These are phyloP conservation scores for Sclerurus mexicanus DNA, from an alignment of 2,113 vertebrate species.

Conservation along the genomic window DNA sequence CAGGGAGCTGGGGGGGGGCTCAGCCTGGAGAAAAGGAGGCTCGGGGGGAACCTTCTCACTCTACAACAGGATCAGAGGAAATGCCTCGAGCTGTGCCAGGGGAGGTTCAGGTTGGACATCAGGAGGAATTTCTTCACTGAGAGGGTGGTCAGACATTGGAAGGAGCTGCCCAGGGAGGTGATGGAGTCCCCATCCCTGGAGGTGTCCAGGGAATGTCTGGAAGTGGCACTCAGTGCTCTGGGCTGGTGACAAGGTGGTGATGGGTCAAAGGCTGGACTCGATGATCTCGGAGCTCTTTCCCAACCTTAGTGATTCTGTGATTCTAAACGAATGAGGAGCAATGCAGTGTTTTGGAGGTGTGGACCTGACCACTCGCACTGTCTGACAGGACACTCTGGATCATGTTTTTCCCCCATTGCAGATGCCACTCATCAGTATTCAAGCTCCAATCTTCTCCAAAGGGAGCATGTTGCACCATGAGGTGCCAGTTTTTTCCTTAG, in stretches of 20 bases:
- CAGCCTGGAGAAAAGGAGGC: not conserved
- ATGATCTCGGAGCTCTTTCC: not conserved
- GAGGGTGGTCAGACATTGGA: not conserved
- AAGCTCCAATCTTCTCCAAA: not conserved
- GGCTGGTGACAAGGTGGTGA: not conserved
- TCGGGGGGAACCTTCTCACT: not conserved
- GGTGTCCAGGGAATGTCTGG: not conserved
- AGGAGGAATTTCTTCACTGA: not conserved
- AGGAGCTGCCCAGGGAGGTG: not conserved
- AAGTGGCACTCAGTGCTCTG: accelerated
- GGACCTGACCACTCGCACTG: not conserved
- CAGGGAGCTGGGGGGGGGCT: not conserved
- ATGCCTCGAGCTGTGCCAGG: not conserved
- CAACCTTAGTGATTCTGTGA: not conserved
- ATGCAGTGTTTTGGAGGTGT: not conserved
- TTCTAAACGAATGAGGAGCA: not conserved
- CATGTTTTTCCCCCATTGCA: not conserved
- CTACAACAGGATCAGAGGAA: not conserved
- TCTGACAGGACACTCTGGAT: not conserved
- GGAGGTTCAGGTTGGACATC: not conserved
- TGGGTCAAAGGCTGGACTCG: not conserved
- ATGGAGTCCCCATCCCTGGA: not conserved
- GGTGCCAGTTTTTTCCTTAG: not conserved
- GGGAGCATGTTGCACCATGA: not conserved
- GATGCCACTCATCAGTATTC: not conserved